Evolutionary conservation across 2,888 invertebrate genomes (phyloP).

Genomic region (Idaea aversata): DNA sequence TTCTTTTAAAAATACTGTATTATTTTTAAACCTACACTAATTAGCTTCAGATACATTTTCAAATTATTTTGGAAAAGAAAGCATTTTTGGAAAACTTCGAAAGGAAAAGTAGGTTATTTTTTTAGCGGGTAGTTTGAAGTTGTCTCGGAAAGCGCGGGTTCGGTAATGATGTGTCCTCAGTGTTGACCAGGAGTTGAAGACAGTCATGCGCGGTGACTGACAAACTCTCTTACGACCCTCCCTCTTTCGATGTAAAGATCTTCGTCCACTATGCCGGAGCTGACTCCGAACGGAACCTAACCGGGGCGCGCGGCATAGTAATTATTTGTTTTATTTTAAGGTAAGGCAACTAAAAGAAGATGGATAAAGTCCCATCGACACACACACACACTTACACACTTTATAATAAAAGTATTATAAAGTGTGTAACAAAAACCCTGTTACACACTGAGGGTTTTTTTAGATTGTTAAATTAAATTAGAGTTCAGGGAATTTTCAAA

Average conservation of each 20-base stretch:
- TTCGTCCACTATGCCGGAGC: neutral
- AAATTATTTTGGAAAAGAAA: slow-evolving; percentile 9
- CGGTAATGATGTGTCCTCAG: slow-evolving; percentile 3
- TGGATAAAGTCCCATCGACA: neutral
- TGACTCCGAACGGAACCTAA: neutral
- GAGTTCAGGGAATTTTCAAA: neutral
- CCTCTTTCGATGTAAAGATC: neutral
- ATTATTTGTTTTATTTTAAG: neutral
- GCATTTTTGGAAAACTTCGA: neutral
- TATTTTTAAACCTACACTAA: slow-evolving; percentile 15
- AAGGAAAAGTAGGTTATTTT: neutral
- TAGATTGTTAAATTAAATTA: too few species aligned
- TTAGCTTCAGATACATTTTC: slow-evolving; percentile 16
- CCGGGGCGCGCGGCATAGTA: neutral
- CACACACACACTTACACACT: too few species aligned
- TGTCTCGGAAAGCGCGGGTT: neutral
- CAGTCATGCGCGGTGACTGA: neutral
- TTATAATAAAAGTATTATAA: too few species aligned
- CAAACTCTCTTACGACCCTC: neutral
- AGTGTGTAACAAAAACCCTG: too few species aligned
- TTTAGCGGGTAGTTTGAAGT: neutral
- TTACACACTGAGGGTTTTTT: too few species aligned
- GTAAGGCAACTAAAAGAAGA: neutral
- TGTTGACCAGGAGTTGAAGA: slow-evolving; percentile 2
- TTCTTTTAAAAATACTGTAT: slow-evolving; percentile 19